A percentile compares a stretch with the other conserved stretches of the same genome.
Evolutionary conservation across 1,140 invertebrate species (phyloP).

Genomic region (Schlechtendalia chinensis): DNA sequence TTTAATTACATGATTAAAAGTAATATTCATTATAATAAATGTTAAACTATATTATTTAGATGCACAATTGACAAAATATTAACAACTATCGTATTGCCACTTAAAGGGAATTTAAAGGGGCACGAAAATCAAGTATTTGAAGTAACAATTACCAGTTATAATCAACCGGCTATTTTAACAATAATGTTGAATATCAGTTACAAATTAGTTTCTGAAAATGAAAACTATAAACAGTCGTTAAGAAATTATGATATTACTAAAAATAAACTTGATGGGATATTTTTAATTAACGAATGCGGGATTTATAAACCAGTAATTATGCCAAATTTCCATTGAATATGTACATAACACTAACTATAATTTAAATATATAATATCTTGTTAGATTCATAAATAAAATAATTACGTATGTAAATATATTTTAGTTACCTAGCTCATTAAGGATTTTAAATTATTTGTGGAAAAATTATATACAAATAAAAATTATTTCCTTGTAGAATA

Average conservation of each 20-base stretch:
- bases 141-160: neutral
- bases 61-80: neutral
- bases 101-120: slow-evolving; percentile 2
- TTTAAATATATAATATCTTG: no score
- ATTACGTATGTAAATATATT: no score
- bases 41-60: slow-evolving; percentile 2
- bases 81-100: neutral
- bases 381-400: no score
- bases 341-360: no score
- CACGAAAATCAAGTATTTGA: slow-evolving; percentile 5
- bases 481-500: no score
- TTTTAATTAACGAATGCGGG: slow-evolving; percentile 4
- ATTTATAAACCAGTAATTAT: slow-evolving; percentile 39
- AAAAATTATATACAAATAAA: no score
- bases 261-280: slow-evolving; percentile 7
- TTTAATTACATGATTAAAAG: neutral
- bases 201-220: neutral
- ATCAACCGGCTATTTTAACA: slow-evolving; percentile 23
- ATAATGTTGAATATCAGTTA: slow-evolving; percentile 23
- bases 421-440: no score
- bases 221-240: slow-evolving; percentile 30
- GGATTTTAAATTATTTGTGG: no score
- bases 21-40: neutral
- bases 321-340: neutral
- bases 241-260: neutral